Evolutionary conservation across 2,113 vertebrate genomes (phyloP).

Genomic region (Paracanthobrama guichenoti): DNA sequence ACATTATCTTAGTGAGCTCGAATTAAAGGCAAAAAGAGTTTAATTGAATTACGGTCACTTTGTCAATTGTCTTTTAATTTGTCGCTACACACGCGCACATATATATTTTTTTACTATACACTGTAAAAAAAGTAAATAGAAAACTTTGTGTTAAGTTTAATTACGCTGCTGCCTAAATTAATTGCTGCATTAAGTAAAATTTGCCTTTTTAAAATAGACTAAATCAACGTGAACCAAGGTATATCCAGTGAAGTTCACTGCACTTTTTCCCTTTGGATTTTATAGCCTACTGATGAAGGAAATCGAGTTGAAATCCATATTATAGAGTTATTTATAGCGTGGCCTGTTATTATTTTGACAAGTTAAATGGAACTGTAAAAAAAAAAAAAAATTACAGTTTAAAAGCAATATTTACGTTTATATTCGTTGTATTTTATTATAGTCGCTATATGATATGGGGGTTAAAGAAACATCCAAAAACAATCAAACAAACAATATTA

Average conservation of each 20-base stretch:
- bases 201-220: not conserved
- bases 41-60: not conserved
- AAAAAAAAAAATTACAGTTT: not conserved
- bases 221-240: not conserved
- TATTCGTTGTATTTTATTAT: not conserved
- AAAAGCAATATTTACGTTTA: not conserved
- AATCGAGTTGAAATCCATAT: not conserved
- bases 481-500: not conserved
- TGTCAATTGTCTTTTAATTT: not conserved
- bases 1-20: not conserved
- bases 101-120: not conserved
- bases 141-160: not conserved
- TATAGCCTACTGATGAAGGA: not conserved
- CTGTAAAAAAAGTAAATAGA: not conserved
- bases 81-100: not conserved
- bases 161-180: not conserved
- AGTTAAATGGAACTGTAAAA: not conserved
- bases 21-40: not conserved
- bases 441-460: not conserved
- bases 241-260: not conserved
- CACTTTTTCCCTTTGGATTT: not conserved
- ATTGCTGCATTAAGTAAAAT: not conserved
- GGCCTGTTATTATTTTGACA: not conserved
- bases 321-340: too few relatives aligned
- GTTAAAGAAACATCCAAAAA: not conserved